Evolutionary conservation across 2,888 invertebrate genomes (phyloP).

Genomic region (Hydraecia micacea): DNA sequence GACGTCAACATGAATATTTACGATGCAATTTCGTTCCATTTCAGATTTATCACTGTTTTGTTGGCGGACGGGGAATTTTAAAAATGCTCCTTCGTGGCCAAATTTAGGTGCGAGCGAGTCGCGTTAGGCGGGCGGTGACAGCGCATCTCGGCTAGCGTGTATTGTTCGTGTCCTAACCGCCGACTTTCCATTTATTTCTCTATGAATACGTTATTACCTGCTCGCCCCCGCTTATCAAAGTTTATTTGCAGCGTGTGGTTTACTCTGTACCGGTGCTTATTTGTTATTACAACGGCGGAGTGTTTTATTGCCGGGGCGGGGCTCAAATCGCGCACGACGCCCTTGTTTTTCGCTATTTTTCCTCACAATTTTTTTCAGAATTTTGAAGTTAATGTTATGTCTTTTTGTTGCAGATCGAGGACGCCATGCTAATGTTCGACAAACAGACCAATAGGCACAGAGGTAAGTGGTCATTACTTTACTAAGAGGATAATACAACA

Average conservation of each 20-base stretch:
- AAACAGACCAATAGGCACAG: conserved; percentile 99
- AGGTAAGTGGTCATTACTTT: conserved; percentile 92
- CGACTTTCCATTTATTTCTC: conserved; percentile 91
- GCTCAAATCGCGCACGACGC: conserved; percentile 87
- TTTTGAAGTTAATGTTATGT: conserved; percentile 84
- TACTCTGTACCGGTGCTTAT: conserved; percentile 90
- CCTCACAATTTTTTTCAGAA: conserved; percentile 80
- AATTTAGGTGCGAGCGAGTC: conserved; percentile 80
- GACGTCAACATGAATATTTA: conserved; percentile 86
- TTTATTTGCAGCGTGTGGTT: conserved; percentile 91
- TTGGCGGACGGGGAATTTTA: conserved; percentile 80
- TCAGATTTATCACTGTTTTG: conserved; percentile 86
- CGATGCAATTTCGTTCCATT: conserved; percentile 86
- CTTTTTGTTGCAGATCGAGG: conserved; percentile 97
- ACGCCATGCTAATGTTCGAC: conserved; percentile 99
- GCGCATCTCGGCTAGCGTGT: conserved; percentile 85
- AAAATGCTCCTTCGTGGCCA: conserved; percentile 84
- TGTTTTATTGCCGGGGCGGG: conserved; percentile 90
- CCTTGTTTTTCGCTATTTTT: conserved; percentile 86
- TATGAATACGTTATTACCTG: conserved; percentile 91
- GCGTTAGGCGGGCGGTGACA: conserved; percentile 81
- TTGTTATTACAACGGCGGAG: conserved; percentile 90
- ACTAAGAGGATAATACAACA: conserved; percentile 47
- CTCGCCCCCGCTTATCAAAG: conserved; percentile 90
- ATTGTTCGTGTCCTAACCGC: conserved; percentile 89